Conservation (phyloP, 2,797 vertebrate species). For the Podarcis siculus region DNA sequence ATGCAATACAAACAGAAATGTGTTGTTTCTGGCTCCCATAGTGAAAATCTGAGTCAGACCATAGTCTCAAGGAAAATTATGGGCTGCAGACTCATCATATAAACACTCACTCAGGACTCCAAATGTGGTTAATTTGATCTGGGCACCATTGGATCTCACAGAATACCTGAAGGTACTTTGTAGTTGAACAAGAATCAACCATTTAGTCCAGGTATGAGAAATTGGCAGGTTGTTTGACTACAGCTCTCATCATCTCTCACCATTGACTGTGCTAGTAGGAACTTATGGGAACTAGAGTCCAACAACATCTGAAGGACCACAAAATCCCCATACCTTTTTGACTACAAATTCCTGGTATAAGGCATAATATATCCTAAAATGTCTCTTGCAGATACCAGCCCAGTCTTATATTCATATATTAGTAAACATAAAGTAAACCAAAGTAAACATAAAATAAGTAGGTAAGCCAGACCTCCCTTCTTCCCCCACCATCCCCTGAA, state of each 20-base stretch:
- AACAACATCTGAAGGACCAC: too few relatives aligned
- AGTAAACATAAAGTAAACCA: too few relatives aligned
- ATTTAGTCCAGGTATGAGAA: too few relatives aligned
- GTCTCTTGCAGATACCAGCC: neutral
- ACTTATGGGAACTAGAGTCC: too few relatives aligned
- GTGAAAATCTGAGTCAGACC: neutral
- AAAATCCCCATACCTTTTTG: neutral
- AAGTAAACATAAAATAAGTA: too few relatives aligned
- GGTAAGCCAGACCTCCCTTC: too few relatives aligned
- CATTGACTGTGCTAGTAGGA: too few relatives aligned
- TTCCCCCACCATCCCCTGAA: neutral
- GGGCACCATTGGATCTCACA: neutral
- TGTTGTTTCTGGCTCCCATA: neutral
- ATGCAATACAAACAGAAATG: neutral
- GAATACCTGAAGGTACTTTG: neutral
- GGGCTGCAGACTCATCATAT: neutral
- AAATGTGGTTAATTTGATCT: neutral
- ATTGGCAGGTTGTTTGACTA: too few relatives aligned
- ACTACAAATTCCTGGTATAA: neutral
- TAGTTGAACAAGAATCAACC: neutral
- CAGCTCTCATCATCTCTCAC: too few relatives aligned
- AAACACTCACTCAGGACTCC: neutral
- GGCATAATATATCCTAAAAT: neutral
- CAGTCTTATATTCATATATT: neutral
- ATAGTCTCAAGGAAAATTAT: neutral